Evolutionary conservation across 2,113 vertebrate species (phyloP).

Genomic region (Grus americana): DNA sequence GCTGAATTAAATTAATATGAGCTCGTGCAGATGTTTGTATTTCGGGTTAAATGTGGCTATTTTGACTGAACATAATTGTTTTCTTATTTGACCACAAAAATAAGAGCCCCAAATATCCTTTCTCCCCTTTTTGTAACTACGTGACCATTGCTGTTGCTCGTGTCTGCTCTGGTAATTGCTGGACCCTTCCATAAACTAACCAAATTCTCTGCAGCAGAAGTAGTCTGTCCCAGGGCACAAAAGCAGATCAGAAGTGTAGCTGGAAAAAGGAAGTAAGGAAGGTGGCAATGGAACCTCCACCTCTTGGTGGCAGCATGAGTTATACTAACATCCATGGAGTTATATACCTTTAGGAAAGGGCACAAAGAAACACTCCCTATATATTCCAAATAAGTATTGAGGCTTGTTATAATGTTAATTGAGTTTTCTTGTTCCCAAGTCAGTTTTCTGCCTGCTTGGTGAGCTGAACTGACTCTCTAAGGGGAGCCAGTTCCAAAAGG

Average conservation of each 20-base stretch:
- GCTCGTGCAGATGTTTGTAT: neutral
- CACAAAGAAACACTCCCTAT: fast-evolving
- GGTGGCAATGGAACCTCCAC: neutral
- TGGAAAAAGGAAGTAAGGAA: neutral
- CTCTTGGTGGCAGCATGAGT: constrained; percentile 21
- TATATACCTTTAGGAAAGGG: neutral
- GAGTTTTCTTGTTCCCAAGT: neutral
- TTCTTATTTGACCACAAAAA: neutral
- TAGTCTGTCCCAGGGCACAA: neutral
- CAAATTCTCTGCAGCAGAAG: neutral
- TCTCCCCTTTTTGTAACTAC: neutral
- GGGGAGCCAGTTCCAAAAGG: neutral
- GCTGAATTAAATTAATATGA: neutral
- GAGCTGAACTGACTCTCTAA: neutral
- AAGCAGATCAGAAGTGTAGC: fast-evolving
- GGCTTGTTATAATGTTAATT: neutral
- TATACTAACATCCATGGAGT: neutral
- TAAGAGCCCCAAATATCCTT: neutral
- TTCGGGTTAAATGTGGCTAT: neutral
- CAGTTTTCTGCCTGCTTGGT: neutral
- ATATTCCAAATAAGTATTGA: neutral
- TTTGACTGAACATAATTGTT: neutral
- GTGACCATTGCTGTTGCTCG: neutral
- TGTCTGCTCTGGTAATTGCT: neutral
- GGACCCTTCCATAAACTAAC: neutral